Evolutionary conservation across 2,797 vertebrate genomes (phyloP).

Genomic region (Enteromius thamalakanensis): DNA sequence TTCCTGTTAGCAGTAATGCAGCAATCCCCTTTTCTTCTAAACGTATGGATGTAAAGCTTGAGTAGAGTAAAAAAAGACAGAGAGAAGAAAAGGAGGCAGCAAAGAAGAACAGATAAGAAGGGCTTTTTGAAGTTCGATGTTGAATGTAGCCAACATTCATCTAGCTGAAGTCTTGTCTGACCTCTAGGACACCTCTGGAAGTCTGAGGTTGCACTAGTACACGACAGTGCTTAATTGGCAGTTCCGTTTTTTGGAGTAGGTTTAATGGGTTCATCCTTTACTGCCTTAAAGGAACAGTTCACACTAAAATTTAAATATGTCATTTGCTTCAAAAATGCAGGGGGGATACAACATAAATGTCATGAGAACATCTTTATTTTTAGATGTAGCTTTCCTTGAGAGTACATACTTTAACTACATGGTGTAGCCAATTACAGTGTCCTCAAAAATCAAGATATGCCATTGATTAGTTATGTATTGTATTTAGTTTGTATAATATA

Average conservation of each 20-base stretch:
- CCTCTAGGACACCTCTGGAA: slow-evolving; percentile 58
- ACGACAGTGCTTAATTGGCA: slow-evolving; percentile 60
- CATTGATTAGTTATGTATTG: not conserved
- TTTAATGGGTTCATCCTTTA: slow-evolving; percentile 56
- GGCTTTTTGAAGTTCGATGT: slow-evolving; percentile 58
- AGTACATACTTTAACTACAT: not conserved
- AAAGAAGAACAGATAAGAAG: slow-evolving; percentile 44
- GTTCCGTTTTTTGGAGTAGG: slow-evolving; percentile 43
- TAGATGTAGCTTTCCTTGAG: not conserved
- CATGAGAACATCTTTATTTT: not conserved
- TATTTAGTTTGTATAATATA: not conserved
- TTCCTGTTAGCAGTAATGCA: slow-evolving; percentile 57
- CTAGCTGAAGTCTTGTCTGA: slow-evolving; percentile 54
- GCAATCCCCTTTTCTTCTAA: slow-evolving; percentile 57
- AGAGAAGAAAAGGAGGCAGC: slow-evolving; percentile 19
- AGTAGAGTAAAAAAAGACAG: slow-evolving; percentile 47
- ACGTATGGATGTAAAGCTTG: slow-evolving; percentile 56
- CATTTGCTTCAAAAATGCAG: not conserved
- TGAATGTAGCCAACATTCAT: slow-evolving; percentile 58
- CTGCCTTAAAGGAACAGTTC: slow-evolving; percentile 30
- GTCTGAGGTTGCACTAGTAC: slow-evolving; percentile 49
- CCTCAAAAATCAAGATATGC: not conserved
- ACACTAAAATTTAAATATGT: not conserved
- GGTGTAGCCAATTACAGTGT: not conserved
- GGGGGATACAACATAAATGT: not conserved